These are phyloP conservation scores for Apamea monoglypha DNA, from an alignment of 2,888 invertebrate species.

Conservation along the genomic window DNA sequence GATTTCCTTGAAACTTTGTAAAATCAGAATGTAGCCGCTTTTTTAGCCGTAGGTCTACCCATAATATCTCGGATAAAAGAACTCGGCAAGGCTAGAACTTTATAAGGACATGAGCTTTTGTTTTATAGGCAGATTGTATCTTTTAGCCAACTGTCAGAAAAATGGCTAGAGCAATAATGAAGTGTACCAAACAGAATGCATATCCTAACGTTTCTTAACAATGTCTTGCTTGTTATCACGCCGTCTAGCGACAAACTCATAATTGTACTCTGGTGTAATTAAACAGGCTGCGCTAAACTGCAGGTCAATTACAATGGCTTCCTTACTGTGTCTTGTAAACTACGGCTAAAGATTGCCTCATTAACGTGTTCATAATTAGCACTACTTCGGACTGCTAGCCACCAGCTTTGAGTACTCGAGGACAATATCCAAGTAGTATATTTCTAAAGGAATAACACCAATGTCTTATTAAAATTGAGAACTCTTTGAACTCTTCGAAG, in stretches of 20 bases:
- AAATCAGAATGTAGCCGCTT: constrained; percentile 1
- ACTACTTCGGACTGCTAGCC: not conserved
- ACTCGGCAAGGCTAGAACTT: not conserved
- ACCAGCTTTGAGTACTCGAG: not conserved
- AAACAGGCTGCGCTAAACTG: constrained; percentile 30
- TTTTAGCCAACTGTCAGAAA: not conserved
- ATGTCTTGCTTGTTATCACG: not conserved
- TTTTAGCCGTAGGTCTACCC: not conserved
- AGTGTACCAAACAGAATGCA: not conserved
- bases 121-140: not conserved
- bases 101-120: not conserved
- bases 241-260: constrained; percentile 25
- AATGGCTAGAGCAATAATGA: not conserved
- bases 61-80: not conserved
- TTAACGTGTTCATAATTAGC: constrained; percentile 26
- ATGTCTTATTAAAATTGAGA: not conserved
- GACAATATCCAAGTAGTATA: not conserved
- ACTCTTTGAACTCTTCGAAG: too few species aligned
- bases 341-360: constrained; percentile 30
- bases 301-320: constrained; percentile 54
- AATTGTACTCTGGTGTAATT: constrained; percentile 33
- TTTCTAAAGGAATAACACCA: not conserved
- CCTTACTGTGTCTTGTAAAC: constrained; percentile 29
- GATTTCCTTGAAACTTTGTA: constrained; percentile 23
- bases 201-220: not conserved